Percentiles rank a stretch among this genome's conserved stretches.
These are phyloP conservation scores for Athripsodes cinereus DNA, from an alignment of 2,888 invertebrate species.

Conservation along the genomic window DNA sequence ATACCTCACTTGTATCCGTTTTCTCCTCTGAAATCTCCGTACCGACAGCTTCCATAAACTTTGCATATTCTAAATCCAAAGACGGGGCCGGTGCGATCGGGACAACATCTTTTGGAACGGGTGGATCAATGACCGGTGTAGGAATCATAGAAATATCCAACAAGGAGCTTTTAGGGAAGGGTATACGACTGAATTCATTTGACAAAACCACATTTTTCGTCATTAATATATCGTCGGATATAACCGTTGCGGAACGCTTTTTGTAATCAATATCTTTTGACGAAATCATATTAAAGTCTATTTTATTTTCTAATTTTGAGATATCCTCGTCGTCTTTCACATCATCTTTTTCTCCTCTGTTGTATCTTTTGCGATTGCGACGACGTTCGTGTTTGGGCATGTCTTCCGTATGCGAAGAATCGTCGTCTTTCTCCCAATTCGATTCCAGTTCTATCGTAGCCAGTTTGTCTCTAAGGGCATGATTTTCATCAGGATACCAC, in stretches of 20 bases:
- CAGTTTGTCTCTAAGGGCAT: slow-evolving; percentile 31
- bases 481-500: slow-evolving; percentile 38
- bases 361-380: no score
- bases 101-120: neutral
- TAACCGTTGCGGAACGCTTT: neutral
- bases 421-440: slow-evolving; percentile 37
- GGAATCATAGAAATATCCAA: neutral
- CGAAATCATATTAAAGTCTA: neutral
- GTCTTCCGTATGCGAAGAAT: no score
- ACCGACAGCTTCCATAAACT: slow-evolving; percentile 47
- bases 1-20: no score
- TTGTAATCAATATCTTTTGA: neutral
- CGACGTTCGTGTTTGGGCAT: slow-evolving; percentile 3
- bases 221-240: slow-evolving; percentile 34
- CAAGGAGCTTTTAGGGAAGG: neutral
- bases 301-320: neutral
- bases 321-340: neutral
- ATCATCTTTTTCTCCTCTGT: neutral
- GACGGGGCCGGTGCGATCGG: neutral
- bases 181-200: slow-evolving; percentile 1
- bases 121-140: neutral
- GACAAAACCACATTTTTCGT: slow-evolving; percentile 40
- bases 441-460: slow-evolving; percentile 31
- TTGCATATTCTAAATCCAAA: slow-evolving; percentile 25
- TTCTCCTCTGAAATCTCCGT: slow-evolving; percentile 33